These are phyloP conservation scores for Atta colombica DNA, from an alignment of 1,140 invertebrate species.

Conservation along the genomic window DNA sequence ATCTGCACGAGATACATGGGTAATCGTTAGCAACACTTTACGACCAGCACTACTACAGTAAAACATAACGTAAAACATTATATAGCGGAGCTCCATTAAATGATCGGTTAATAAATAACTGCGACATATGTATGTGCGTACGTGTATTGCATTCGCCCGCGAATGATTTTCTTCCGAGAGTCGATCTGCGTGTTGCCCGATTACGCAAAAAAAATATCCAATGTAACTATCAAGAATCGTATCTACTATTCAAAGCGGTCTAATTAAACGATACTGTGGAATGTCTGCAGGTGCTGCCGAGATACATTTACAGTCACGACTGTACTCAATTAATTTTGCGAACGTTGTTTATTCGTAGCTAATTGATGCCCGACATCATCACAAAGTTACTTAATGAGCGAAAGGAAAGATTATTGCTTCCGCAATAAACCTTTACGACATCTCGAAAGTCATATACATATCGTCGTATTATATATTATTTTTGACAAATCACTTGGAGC, in stretches of 20 bases:
- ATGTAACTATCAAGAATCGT: conserved; percentile 21
- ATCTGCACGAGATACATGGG: conserved; percentile 52
- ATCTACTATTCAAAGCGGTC: neutral
- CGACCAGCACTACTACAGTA: conserved; percentile 13
- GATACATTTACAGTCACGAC: conserved; percentile 34
- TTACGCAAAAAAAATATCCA: conserved; percentile 11
- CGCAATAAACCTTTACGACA: neutral
- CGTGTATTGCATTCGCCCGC: conserved; percentile 1
- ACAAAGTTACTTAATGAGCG: neutral
- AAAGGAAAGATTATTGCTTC: neutral
- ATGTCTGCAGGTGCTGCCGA: conserved; percentile 3
- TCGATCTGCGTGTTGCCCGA: conserved; percentile 18
- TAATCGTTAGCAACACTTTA: conserved; percentile 58
- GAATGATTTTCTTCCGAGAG: conserved; percentile 12
- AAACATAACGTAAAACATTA: conserved; percentile 48
- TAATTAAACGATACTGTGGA: conserved; percentile 42
- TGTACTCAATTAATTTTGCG: conserved; percentile 59
- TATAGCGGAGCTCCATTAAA: conserved; percentile 44
- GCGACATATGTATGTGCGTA: neutral
- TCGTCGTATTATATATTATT: neutral
- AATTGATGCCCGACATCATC: conserved; percentile 1
- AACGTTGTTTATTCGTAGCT: conserved; percentile 26
- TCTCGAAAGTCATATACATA: neutral
- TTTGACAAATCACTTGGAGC: neutral
- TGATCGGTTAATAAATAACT: conserved; percentile 47